A percentile compares a stretch with the other conserved stretches of the same genome.
Evolutionary conservation across 2,797 vertebrate genomes (phyloP).

Genomic region (Pogonophryne albipinna): DNA sequence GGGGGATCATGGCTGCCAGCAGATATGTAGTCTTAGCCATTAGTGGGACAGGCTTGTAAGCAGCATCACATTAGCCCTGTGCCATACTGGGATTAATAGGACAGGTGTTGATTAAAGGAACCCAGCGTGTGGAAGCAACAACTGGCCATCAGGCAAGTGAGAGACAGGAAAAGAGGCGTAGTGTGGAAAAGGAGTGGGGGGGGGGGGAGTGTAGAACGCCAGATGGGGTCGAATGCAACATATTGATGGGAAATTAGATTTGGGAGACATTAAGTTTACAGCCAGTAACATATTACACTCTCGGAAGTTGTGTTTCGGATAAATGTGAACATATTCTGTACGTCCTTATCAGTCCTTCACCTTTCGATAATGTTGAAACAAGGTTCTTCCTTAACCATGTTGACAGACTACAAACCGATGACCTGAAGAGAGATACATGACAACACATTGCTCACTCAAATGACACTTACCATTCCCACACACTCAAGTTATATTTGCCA

Average conservation of each 20-base stretch:
- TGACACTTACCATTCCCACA: slow-evolving; percentile 20
- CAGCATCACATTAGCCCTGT: slow-evolving; percentile 84
- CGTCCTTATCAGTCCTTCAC: slow-evolving; percentile 24
- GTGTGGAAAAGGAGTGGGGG: slow-evolving; percentile 21
- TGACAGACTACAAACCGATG: neutral
- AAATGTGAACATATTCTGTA: slow-evolving; percentile 42
- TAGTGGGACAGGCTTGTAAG: slow-evolving; percentile 83
- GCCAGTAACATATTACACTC: slow-evolving; percentile 51
- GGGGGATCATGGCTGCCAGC: slow-evolving; percentile 66
- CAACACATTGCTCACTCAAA: slow-evolving; percentile 8
- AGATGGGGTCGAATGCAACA: slow-evolving; percentile 81
- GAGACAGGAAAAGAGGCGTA: slow-evolving; percentile 51
- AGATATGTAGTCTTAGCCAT: slow-evolving; percentile 78
- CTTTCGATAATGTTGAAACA: slow-evolving; percentile 18
- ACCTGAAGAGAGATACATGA: neutral
- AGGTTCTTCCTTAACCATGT: neutral
- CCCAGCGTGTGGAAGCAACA: slow-evolving; percentile 80
- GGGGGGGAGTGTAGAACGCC: slow-evolving; percentile 39
- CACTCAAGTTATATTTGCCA: slow-evolving; percentile 21
- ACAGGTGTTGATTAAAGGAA: slow-evolving; percentile 90
- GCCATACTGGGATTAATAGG: slow-evolving; percentile 85
- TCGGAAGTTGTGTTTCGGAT: slow-evolving; percentile 30
- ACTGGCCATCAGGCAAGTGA: slow-evolving; percentile 76
- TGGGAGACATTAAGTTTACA: slow-evolving; percentile 67
- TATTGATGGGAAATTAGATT: slow-evolving; percentile 85